Evolutionary conservation across 2,797 vertebrate species (phyloP), one percentile per base, ranked within the genome.

Genomic region (Spinus olivaceus): DNA sequence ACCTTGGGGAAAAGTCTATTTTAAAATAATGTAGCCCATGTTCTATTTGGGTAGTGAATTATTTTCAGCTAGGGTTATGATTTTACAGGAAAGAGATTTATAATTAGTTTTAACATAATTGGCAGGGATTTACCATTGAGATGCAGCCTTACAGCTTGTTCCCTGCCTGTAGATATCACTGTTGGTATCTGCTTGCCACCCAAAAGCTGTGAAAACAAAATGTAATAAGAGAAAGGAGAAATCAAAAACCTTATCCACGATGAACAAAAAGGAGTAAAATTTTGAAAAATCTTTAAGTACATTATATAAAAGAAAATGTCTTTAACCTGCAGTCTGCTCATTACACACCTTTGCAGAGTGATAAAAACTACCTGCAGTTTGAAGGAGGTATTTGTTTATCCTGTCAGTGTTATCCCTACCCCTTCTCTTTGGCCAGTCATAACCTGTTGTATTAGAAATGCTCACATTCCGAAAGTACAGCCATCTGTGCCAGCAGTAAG

Each of bases 21-120:
- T 93, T 88, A 88, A 94, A 93, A 88, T 78, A 93, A 88, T 78
- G 51, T 90, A 95, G 72, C 24, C 86, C 37, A 3, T 87, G 60
- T 84, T 94, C 90, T 94, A 51, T 85, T 93, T 78, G 84, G 54
- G 78, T 56, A 86, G 81, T 83, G 87, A 81, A 88, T 90, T 94
- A 88, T 95, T 96, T 97, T 94, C 83, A 90, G 61, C 90, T 66
- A 82, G 65, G 67, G 65, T 86, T 94, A 79, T 79, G 70, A 84
- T 91, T 96, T 95, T 95, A 86, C 79, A 74, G 65, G 69, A 92
- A 93, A 71, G 70, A 95, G 64, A 92, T 95, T 94, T 94, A 79
- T 95, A 96, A 96, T 95, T 96, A 96, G 80, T 88, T 94, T 95
- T 94, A 88, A 90, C 47, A 44, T 97, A 94, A 95, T 94, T 95